Conservation (phyloP, 2,888 invertebrate genomes). For the Drosophila prostipennis region DNA sequence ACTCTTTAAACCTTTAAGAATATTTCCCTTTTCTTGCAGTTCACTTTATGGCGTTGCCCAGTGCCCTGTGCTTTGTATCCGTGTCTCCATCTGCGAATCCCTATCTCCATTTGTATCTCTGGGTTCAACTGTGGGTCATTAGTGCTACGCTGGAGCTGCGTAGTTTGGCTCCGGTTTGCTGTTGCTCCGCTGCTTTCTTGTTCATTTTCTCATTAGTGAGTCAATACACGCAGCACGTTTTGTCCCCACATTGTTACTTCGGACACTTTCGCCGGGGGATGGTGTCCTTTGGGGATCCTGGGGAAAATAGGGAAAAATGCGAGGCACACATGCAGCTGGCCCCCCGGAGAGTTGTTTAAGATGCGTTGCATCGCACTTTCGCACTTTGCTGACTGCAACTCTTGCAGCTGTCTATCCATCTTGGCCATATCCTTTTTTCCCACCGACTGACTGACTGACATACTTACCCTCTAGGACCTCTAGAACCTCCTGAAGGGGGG, state of each 20-base stretch:
- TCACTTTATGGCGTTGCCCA: not conserved
- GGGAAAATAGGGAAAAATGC: conserved; percentile 3
- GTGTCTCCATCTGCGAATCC: conserved; percentile 17
- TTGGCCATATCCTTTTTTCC: conserved; percentile 25
- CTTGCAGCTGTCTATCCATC: conserved; percentile 46
- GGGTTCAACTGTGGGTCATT: conserved; percentile 59
- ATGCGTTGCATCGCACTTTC: conserved; percentile 41
- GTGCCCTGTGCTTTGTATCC: conserved; percentile 2
- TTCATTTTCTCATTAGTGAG: conserved; percentile 75
- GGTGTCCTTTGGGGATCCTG: conserved; percentile 1
- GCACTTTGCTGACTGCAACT: conserved; percentile 56
- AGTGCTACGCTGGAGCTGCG: conserved; percentile 52
- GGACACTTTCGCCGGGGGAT: conserved; percentile 23
- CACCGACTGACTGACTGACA: conserved; percentile 6
- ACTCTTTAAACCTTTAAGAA: not conserved
- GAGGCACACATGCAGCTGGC: conserved; percentile 32
- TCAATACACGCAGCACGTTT: conserved; percentile 71
- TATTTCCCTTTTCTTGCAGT: conserved; percentile 1
- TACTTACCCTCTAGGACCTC: conserved; percentile 13
- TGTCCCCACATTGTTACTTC: conserved; percentile 66
- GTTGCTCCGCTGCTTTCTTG: conserved; percentile 36
- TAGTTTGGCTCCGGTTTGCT: conserved; percentile 35
- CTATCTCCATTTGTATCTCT: conserved; percentile 44
- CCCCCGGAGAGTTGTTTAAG: conserved; percentile 33
- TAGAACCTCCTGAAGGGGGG: not conserved